A percentile compares a stretch with the other conserved stretches of the same genome.
Conservation (phyloP, 2,113 vertebrate genomes). For the Saccopteryx bilineata region DNA sequence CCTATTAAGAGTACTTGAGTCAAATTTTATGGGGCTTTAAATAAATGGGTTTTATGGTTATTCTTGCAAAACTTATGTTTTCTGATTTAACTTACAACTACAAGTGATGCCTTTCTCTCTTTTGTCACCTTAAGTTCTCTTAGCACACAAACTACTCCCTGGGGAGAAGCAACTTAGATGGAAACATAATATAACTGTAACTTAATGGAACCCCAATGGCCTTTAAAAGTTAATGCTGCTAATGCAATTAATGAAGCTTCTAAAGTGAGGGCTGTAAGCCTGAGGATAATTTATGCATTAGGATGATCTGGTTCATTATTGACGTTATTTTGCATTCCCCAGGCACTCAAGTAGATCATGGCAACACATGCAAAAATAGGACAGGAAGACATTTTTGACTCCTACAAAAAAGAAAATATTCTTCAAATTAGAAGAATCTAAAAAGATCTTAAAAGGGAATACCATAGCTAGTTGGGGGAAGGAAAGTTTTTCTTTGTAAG, state of each 20-base stretch:
- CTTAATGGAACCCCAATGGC: conserved; percentile 76
- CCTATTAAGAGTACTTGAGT: conserved; percentile 64
- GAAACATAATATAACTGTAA: conserved; percentile 77
- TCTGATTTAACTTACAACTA: conserved; percentile 65
- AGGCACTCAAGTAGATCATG: conserved; percentile 39
- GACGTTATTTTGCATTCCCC: conserved; percentile 80
- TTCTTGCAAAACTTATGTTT: conserved; percentile 70
- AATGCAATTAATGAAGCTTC: conserved; percentile 80
- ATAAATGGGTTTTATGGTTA: conserved; percentile 62
- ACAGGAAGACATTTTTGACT: conserved; percentile 60
- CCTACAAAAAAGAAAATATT: background rate
- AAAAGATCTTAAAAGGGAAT: conserved; percentile 46
- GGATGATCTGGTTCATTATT: conserved; percentile 73
- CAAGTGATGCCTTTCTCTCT: conserved; percentile 59
- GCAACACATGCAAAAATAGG: conserved; percentile 51
- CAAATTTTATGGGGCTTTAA: conserved; percentile 67
- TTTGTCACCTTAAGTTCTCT: conserved; percentile 67
- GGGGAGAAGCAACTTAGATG: conserved; percentile 70
- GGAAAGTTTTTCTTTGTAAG: background rate
- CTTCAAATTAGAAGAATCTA: conserved; percentile 40
- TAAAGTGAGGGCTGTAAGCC: conserved; percentile 67
- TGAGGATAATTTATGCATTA: conserved; percentile 78
- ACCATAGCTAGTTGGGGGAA: background rate
- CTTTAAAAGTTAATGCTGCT: conserved; percentile 80
- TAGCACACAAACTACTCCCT: conserved; percentile 66